Evolutionary conservation across 1,140 invertebrate species (phyloP).

Genomic region (Belonocnema kinseyi): DNA sequence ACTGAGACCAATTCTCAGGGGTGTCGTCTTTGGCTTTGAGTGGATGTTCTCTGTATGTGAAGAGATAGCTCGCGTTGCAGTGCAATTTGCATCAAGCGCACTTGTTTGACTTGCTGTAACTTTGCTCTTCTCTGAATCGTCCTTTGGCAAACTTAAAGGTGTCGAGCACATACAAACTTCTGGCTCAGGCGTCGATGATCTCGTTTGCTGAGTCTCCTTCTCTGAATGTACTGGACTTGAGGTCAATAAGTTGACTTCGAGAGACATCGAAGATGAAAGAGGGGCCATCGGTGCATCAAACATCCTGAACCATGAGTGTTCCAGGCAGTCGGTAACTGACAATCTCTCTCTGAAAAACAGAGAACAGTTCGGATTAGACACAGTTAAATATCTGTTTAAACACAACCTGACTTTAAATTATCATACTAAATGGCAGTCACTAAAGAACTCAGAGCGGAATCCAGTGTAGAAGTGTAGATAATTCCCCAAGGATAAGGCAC

Average conservation of each 20-base stretch:
- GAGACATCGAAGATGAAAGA: slow-evolving; percentile 32
- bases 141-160: slow-evolving; percentile 11
- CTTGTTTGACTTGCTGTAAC: slow-evolving; percentile 28
- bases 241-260: slow-evolving; percentile 26
- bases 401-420: too few species aligned
- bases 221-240: slow-evolving; percentile 31
- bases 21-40: slow-evolving; percentile 45
- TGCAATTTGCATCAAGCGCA: slow-evolving; percentile 39
- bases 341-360: slow-evolving; percentile 77
- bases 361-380: not conserved
- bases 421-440: too few species aligned
- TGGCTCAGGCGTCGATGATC: slow-evolving; percentile 36
- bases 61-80: slow-evolving; percentile 6
- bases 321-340: slow-evolving; percentile 79
- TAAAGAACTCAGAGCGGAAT: not conserved
- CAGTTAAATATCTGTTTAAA: too few species aligned
- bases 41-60: slow-evolving; percentile 55
- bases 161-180: slow-evolving; percentile 22
- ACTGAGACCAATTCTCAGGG: slow-evolving; percentile 66
- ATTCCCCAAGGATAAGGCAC: slow-evolving; percentile 24
- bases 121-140: slow-evolving; percentile 21
- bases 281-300: slow-evolving; percentile 59
- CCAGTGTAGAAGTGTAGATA: not conserved
- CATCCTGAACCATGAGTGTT: slow-evolving; percentile 79
- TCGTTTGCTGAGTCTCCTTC: slow-evolving; percentile 35